Evolutionary conservation across 2,888 invertebrate genomes (phyloP).

Genomic region (Daptonema setosum): DNA sequence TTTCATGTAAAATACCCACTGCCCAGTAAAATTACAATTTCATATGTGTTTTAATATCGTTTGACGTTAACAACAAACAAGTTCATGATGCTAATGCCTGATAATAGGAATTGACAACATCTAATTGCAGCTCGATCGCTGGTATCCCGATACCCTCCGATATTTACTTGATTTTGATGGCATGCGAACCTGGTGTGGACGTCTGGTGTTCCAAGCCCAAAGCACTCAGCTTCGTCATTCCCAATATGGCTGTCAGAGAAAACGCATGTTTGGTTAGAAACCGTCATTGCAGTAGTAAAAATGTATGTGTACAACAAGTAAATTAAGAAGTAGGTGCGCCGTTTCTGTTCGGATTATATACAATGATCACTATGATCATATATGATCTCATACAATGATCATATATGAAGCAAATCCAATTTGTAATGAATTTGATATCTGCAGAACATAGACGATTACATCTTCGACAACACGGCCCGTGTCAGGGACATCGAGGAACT

Average conservation of each 20-base stretch:
- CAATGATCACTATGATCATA: no score
- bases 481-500: neutral
- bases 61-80: neutral
- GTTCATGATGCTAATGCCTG: neutral
- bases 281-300: neutral
- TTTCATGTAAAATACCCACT: neutral
- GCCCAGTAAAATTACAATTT: neutral
- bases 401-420: no score
- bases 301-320: neutral
- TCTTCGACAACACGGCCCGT: neutral
- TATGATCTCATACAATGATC: no score
- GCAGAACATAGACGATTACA: neutral
- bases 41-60: neutral
- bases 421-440: no score
- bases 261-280: neutral
- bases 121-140: neutral
- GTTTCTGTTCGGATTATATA: no score
- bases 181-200: neutral
- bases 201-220: neutral
- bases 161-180: neutral
- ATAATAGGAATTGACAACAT: no score
- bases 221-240: neutral
- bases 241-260: neutral
- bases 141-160: neutral
- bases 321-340: no score